Evolutionary conservation across 2,888 invertebrate genomes (phyloP).

Genomic region (Pasiphila rectangulata): DNA sequence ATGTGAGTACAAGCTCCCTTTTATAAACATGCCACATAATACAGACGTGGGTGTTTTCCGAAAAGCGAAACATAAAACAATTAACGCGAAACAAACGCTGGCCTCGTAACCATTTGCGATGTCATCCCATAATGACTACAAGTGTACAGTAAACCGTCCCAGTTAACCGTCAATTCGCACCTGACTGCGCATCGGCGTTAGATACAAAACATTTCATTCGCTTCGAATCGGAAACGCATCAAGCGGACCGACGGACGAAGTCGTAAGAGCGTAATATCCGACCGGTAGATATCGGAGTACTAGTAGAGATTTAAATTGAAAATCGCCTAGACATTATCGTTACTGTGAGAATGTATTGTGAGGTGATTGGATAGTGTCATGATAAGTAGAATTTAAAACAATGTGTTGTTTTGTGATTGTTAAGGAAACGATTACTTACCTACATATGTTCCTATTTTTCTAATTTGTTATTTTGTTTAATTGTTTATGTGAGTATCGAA

Average conservation of each 20-base stretch:
- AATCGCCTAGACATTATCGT: no score
- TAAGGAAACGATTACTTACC: no score
- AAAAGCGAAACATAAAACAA: conserved; percentile 7
- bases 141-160: conserved; percentile 35
- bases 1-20: neutral
- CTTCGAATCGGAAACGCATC: conserved; percentile 77
- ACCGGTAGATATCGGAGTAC: conserved; percentile 39
- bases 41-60: neutral
- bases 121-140: conserved; percentile 20
- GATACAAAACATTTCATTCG: conserved; percentile 69
- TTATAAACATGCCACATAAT: no score
- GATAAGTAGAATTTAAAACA: no score
- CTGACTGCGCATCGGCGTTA: conserved; percentile 38
- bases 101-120: conserved; percentile 19
- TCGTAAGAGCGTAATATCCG: conserved; percentile 74
- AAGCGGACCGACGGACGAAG: conserved; percentile 64
- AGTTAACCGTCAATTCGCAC: conserved; percentile 44
- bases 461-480: no score
- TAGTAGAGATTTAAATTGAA: conserved; percentile 15
- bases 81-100: conserved; percentile 14
- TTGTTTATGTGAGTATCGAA: no score
- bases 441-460: no score
- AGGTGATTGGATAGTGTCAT: no score
- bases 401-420: no score
- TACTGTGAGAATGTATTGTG: no score